Base-by-base conservation (phyloP, 2,888 invertebrate genomes). In the Heteropelma amictum region DNA sequence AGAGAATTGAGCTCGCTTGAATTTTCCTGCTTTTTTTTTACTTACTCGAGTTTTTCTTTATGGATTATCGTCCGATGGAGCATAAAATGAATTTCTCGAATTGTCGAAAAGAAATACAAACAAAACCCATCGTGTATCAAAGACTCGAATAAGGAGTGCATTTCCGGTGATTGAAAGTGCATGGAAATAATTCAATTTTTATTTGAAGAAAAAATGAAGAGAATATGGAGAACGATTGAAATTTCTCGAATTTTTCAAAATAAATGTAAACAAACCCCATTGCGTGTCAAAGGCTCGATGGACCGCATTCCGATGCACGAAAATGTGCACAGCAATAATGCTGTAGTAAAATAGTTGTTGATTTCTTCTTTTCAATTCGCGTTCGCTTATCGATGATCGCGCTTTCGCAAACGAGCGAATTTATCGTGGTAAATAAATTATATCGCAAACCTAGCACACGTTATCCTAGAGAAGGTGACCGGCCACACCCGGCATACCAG, bases 401-500 rank as follows among this genome's bases (percentile, higher is more conserved):
- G 77, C 81, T 84, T 83, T 83, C 80, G 75, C 79, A 76, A 79
- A 78, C 78, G 67, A 53, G 28, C 74, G 53, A 42, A 77, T 56
- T 54, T 77, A 60, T 56, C 63, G 72, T 17, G 67, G 76, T 73
- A 77, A 80, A 81, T 79, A 56, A 56, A 67, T 56, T 45, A 67
- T 45, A 56, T 49, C 45, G 33, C 67, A 47, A 54, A 53, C 47
- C 33, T 35, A 14, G 47, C 30, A 45, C 72, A 54, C 74, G 77
- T 71, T 64, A 64, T 70, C 51, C 60, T 30, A 33, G 68, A 58
- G 63, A 68, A 73, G 80, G 77, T 80, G 84, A 85, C 86, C 86
- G 84, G 85, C 86, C 86, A 86, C 86, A 69, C 86, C 86, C 85
- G 84, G 77, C 81, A 86, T 85, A 82, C 86, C 84, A 74, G 70